Base-by-base conservation (phyloP, 2,888 invertebrate genomes). In the Steromphala cineraria region DNA sequence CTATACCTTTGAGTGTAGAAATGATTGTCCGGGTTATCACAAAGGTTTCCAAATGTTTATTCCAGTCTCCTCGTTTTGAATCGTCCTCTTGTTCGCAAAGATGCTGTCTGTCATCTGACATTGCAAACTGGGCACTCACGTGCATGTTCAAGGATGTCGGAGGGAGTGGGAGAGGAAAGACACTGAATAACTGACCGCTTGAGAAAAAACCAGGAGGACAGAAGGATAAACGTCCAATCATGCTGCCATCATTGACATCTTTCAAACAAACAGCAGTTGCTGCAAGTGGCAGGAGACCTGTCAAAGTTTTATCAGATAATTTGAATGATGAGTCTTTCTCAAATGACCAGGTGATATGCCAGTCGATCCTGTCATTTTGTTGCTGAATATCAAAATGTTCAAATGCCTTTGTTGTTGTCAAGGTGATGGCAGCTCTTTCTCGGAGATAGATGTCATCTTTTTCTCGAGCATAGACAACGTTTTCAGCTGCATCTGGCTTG, bases 111-210 rank as follows among this genome's bases (percentile, higher is more conserved):
- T 91, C 89, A 13, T 90, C 87, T 7, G 88, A 87, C 4, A 92
- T 86, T 7, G 90, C 86, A 84, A 93, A 93, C 10, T 89, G 86
- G 0, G 89, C 91, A 79, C 92, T 92, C 8, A 92, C 82, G 80
- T 92, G 91, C 31, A 92, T 86, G 2, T 90, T 89, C 40, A 92
- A 86, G 1, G 83, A 82, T 40, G 53, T 84, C 1, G 87, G 87
- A 2, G 87, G 87, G n/a, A 91, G 84, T n/a, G 92, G 91, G 24
- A 92, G 83, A 8, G 92, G 92, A 15, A 88, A 81, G 55, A 84
- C 88, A 53, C 86, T 88, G 77, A 87, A 89, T 13, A 87, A 80
- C 79, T 86, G 87, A 10, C 88, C 86, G 13, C 75, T 79, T 21
- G 78, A 77, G 79, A 86, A 89, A 76, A 89, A 89, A 15, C 87